A percentile compares a stretch with the other conserved stretches of the same genome.
Conservation (phyloP, 2,888 invertebrate species). For the Bursaphelenchus okinawaensis region DNA sequence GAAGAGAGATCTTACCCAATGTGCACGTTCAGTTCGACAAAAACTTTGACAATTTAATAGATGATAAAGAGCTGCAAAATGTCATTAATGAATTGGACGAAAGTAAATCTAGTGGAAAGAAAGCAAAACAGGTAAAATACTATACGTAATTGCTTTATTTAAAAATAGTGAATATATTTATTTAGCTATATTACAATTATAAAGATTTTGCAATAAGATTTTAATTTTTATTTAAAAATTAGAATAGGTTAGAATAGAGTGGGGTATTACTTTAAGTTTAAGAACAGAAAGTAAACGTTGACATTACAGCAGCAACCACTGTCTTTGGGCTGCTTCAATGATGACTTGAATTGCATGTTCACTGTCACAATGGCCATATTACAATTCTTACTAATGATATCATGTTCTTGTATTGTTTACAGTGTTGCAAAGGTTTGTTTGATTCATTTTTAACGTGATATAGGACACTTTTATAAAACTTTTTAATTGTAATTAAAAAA, state of each 20-base stretch:
- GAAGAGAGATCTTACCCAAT: not conserved
- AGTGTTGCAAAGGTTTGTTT: not conserved
- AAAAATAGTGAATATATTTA: too few species aligned
- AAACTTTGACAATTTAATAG: not conserved
- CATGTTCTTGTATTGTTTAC: conserved; percentile 34
- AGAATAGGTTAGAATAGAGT: too few species aligned
- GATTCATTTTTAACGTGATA: too few species aligned
- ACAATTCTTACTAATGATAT: conserved; percentile 36
- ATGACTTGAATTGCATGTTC: conserved; percentile 40
- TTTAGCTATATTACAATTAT: too few species aligned
- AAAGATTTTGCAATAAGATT: too few species aligned
- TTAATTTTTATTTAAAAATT: too few species aligned
- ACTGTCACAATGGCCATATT: conserved; percentile 35
- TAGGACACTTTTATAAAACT: too few species aligned
- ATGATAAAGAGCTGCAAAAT: not conserved
- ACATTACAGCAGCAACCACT: not conserved
- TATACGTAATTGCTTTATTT: too few species aligned
- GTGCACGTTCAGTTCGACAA: not conserved
- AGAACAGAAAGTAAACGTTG: too few species aligned
- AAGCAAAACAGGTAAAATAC: too few species aligned
- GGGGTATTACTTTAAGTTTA: too few species aligned
- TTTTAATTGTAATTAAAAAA: not conserved
- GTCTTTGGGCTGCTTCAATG: conserved; percentile 26
- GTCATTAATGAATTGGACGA: not conserved
- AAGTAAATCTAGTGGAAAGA: too few species aligned